Evolutionary conservation across 1,140 invertebrate genomes (phyloP), one percentile per base, ranked within the genome.

Genomic region (Papilio polyxenes): DNA sequence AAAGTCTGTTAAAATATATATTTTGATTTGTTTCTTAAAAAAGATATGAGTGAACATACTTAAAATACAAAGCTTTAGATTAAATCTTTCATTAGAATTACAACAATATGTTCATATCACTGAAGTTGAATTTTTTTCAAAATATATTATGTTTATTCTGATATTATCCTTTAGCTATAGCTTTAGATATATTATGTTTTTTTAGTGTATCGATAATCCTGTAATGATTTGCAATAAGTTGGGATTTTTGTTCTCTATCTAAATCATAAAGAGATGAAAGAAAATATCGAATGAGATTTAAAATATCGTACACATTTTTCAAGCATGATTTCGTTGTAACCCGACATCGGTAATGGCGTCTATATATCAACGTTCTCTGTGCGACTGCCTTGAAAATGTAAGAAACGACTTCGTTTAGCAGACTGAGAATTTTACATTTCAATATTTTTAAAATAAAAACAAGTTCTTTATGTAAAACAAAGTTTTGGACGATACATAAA

Each of bases 271-370:
- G 65, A 72, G 31, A 72, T 72, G 31, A 72, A 72, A 72, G 65
- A 72, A 72, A 72, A 72, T 37, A 23, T 72, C 65, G 65, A 72
- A 72, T 31, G 37, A 10, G 65, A 72, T 72, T 72, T 72, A 72
- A 72, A 72, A 72, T 72, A 72, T 72, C 31, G 65, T 72, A 72
- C 31, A 72, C 65, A 72, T 72, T 72, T 72, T 72, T 72, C 65
- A 72, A 72, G 65, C 65, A 72, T 72, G 65, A 72, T 72, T 72
- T 72, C 65, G 65, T 72, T 72, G 11, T 72, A 72, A 72, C 65
- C 65, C 65, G 65, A 72, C 65, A 10, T 72, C 37, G 65, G 31
- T 72, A 72, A 72, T 72, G 65, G 65, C 65, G 65, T 72, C 65
- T 23, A 37, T 72, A 72, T 72, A 72, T 72, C 65, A 72, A 72